Evolutionary conservation across 2,888 invertebrate genomes (phyloP), one percentile per base, ranked within the genome.

Genomic region (Drosophila nr. fundita): DNA sequence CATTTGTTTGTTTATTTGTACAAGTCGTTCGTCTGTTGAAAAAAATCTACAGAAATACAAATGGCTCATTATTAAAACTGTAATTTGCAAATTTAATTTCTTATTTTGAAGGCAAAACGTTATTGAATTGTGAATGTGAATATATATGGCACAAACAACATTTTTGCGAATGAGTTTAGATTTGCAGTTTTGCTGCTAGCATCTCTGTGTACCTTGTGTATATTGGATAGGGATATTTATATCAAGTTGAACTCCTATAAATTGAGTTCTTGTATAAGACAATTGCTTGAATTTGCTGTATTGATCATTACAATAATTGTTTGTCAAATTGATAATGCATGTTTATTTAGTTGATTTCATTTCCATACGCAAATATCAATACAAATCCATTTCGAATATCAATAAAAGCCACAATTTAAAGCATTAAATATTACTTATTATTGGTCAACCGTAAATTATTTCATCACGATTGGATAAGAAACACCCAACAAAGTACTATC

Each of bases 1-100:
- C 64, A 68, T 68, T 68, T 63, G 55, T 65, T 40, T 59, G 57
- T 40, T 67, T 60, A 52, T 40, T 42, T 60, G 32, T 29, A 27
- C 58, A 63, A 55, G 45, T 24, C 24, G 21, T 63, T 24, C 24
- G n/a, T 55, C 69, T 48, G 63, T 40, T 49, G 42, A 59, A 55
- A 58, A 21, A 58, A 21, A 50, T 24, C 45, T 40, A 49, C 54
- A 60, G 1, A 57, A 29, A 45, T 27, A 62, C 36, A 15, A 45
- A 50, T 32, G 27, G 48, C 27, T 18, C 50, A 7, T n/a, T 24
- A 30, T n/a, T n/a, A 30, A 13, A 50, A 50, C n/a, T 18, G 13
- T 8, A 53, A 38, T 38, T 40, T n/a, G n/a, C 29, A 5, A 57
- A 40, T 57, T 30, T 29, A 3, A 27, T 29, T 55, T 40, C 18